Evolutionary conservation across 2,888 invertebrate species (phyloP), one percentile per base, ranked within the genome.

Genomic region (Noctua fimbriata): DNA sequence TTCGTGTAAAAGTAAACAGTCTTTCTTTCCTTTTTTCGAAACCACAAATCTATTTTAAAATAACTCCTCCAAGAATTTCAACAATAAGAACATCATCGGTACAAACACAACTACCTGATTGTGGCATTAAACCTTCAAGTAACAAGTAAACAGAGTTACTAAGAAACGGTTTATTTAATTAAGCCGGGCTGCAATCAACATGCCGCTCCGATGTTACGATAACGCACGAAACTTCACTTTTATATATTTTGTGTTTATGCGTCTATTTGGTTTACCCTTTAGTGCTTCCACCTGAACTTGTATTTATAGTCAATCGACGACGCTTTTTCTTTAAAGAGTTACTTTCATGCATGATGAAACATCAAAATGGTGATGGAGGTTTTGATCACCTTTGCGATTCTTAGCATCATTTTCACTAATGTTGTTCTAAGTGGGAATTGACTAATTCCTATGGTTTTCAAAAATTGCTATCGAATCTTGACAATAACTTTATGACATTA

Each of bases 81-180:
- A 52, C 12, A 55, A 28, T 76, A 84, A 72, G 81, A 84, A 80
- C 77, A 88, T 85, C 78, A 85, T 88, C 72, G 75, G 69, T 73
- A 74, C 36, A 44, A 44, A 69, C 52, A 72, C 36, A 67, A 66
- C 49, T 36, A 65, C 69, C 71, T 81, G 79, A 87, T 87, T 79
- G 78, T 88, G 63, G 76, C 74, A 84, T 82, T 82, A 84, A 83
- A 70, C 77, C 75, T 86, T 78, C 81, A 81, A 82, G 80, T 63
- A 77, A 70, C 80, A 63, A 83, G 83, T 74, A 85, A 81, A 78
- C 81, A 78, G 84, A 84, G 85, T 83, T 89, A 93, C 94, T 88
- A 80, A 92, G 94, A 95, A 95, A 93, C 93, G 92, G 94, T 94
- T 96, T 95, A 95, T 95, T 95, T 95, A 96, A 96, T 96, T 95